Base-by-base conservation (phyloP, 2,797 vertebrate genomes). In the Dermochelys coriacea region DNA sequence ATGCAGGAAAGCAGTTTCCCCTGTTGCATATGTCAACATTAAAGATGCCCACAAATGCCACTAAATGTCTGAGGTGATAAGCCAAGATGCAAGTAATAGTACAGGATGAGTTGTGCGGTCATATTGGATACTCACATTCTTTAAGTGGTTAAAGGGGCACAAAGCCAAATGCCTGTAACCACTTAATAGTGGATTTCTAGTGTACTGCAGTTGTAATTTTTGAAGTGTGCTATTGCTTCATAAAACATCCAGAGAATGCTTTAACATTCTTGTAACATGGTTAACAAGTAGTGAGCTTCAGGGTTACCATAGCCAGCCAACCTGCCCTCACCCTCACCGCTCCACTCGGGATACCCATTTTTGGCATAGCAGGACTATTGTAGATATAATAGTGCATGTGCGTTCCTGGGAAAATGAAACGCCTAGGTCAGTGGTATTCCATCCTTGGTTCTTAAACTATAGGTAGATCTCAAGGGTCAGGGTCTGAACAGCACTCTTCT, bases 131-230 rank as follows among this genome's bases (percentile, higher is more conserved):
- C 45, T 50, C 84, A 52, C 27, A 2, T 87, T 49, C 80, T 79
- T 74, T 90, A 84, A 68, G 50, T 91, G 74, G 68, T 81, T 94
- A 88, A 31, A 93, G 83, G 27, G 64, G 51, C 21, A 4, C 84
- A 96, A 86, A 78, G n/a, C 49, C 86, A 92, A 45, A 57, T 77
- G n/a, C 84, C 86, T 95, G 79, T 75, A 90, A 61, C 31, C 52
- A 79, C 84, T 88, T 90, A 78, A 59, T 55, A 51, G 14, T 54
- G 1, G 2, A 74, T 90, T 92, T 95, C 81, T 93, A 75, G 27
- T 51, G 1, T 82, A 31, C 34, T 68, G 34, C 71, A 55, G 47
- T 25, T 86, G 50, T 86, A 91, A 75, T 79, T 91, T 21, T 83
- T 86, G 75, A 61, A 51, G 61, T 61, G 47, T 90, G 54, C 68